These are phyloP conservation scores for Bombycilla garrulus DNA, from an alignment of 2,113 vertebrate genomes.

Conservation along the genomic window DNA sequence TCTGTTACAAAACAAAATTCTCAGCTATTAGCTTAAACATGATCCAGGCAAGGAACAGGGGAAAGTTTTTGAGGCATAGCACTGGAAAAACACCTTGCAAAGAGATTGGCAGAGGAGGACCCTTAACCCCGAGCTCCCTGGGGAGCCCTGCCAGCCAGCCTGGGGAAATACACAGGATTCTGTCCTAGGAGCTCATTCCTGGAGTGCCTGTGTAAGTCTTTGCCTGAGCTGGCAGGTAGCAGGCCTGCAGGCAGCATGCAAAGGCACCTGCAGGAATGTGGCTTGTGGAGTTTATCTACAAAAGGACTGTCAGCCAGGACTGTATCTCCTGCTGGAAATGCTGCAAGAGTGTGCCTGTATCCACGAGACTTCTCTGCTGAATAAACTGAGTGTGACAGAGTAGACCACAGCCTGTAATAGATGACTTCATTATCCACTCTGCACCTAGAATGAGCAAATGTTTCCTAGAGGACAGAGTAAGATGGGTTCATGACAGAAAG, in stretches of 20 bases:
- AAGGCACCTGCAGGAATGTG: not conserved
- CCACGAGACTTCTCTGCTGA: not conserved
- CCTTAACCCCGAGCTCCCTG: fast-evolving
- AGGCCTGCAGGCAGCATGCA: not conserved
- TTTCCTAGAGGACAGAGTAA: not conserved
- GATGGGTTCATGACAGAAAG: not conserved
- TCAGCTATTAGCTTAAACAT: not conserved
- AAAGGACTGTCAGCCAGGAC: not conserved
- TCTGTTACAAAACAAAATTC: not conserved
- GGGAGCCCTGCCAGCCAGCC: not conserved
- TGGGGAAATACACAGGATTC: not conserved
- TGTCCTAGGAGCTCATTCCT: not conserved
- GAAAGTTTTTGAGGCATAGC: not conserved
- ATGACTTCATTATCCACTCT: not conserved
- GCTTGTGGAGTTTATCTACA: not conserved
- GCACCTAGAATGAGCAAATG: not conserved
- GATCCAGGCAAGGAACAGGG: not conserved
- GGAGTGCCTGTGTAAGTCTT: not conserved
- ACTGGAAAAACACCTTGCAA: not conserved
- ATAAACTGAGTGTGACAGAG: not conserved
- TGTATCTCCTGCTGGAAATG: not conserved
- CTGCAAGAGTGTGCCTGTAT: not conserved
- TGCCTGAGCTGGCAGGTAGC: not conserved
- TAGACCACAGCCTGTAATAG: not conserved
- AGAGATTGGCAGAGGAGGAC: not conserved